Base-by-base conservation (phyloP, 2,797 vertebrate genomes). In the Rhinophrynus dorsalis region DNA sequence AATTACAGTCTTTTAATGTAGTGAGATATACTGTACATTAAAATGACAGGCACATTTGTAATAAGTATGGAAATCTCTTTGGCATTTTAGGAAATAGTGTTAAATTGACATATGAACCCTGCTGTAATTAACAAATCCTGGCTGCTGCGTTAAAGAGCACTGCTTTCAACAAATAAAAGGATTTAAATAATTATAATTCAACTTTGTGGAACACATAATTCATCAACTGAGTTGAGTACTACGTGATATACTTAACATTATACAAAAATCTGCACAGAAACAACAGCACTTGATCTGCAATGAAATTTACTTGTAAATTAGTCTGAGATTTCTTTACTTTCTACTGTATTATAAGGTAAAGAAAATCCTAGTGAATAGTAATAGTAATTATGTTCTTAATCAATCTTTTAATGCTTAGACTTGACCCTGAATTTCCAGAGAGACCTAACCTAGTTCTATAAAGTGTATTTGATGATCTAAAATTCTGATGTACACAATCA, bases 211-310 rank as follows among this genome's bases (percentile, higher is more conserved):
- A 67, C 47, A 42, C 21, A 67, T 57, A 57, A 57, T 47, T 57
- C 29, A 27, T 57, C 21, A 67, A 24, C 48, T 42, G 44, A 37
- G 21, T 37, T 67, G n/a, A 67, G 52, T 2, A 57, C 30, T 67
- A 45, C n/a, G 30, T 67, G 29, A 57, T 45, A n/a, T 67, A 57
- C 42, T 57, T 57, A 67, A 37, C 23, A 11, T 56, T 56, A 56
- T 40, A 27, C 44, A 11, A 57, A 37, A 48, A 67, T 23, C n/a
- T 35, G 11, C 26, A 35, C 42, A 57, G 21, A 58, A 57, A 58
- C 52, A 67, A 57, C 21, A 57, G 15, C 52, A 67, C 64, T 67
- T 48, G 52, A 57, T 56, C 52, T 48, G 21, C 27, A 32, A 56
- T 57, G 51, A 67, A 67, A 67, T 57, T 57, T 48, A 42, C 38